Evolutionary conservation across 2,888 invertebrate genomes (phyloP), one percentile per base, ranked within the genome.

Genomic region (Ophion obscuratus): DNA sequence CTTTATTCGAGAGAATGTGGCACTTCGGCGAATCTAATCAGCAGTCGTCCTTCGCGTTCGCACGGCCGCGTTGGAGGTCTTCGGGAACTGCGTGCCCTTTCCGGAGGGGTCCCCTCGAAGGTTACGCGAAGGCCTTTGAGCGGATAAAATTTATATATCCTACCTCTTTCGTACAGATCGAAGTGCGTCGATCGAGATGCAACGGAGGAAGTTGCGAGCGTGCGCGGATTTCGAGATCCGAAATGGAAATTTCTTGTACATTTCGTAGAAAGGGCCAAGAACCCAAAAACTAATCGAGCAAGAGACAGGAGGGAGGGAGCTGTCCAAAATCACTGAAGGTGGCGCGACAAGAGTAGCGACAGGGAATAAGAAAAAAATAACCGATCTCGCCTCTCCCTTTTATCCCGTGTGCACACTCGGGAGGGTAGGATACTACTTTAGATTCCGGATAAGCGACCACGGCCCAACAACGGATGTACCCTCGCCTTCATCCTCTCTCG

Each of bases 401-500:
- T 70, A 57, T 81, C 66, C 68, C 59, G 27, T 44, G 59, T 71
- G 53, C 47, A 59, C 76, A 62, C 61, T 31, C 47, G 2, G 77
- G 61, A 73, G 83, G 83, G 85, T 75, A 86, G 80, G 67, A 67
- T 78, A 77, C 87, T 88, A 90, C 87, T 88, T 87, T 85, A 89
- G 90, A 91, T 91, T 91, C 90, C 83, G 85, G 88, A 91, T 91
- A 87, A 89, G 89, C 70, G 77, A 87, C 84, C 80, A 70, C 83
- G 47, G 62, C 53, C 77, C 81, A 83, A 67, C 80, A 83, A 88
- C 90, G 91, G 89, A 91, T 90, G 89, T 88, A 70, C 67, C 82
- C 75, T 80, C 73, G 62, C 62, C 85, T 47, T 36, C 71, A 20
- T 83, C 80, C 79, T 78, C 74, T 67, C 85, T 76, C 75, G 61